Evolutionary conservation across 2,113 vertebrate genomes (phyloP).

Genomic region (Emydocephalus ijimae): DNA sequence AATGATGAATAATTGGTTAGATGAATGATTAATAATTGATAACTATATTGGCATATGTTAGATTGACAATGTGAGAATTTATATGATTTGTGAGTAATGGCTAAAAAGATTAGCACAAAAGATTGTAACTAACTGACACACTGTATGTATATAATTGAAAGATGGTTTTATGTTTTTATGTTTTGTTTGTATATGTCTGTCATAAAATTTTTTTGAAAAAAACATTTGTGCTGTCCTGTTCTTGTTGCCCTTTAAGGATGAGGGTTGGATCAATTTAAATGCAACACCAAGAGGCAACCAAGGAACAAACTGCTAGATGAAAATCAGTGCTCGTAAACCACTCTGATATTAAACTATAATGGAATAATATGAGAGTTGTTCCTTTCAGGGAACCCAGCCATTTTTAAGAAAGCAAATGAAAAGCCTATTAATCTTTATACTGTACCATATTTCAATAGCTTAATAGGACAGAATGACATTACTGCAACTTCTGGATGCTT

Average conservation of each 20-base stretch:
- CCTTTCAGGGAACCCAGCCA: background rate
- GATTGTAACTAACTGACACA: no score
- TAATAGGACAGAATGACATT: background rate
- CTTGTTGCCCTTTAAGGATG: background rate
- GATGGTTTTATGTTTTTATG: no score
- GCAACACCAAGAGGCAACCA: background rate
- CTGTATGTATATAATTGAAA: no score
- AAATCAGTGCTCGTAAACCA: background rate
- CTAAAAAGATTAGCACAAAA: no score
- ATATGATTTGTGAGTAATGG: no score
- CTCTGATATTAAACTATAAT: background rate
- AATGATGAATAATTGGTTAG: no score
- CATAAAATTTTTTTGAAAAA: no score
- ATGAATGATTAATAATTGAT: no score
- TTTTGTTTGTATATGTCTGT: no score
- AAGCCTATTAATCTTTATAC: background rate
- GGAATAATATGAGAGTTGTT: background rate
- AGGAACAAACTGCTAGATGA: background rate
- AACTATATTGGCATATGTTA: no score
- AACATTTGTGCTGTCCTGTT: background rate
- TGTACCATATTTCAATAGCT: no score
- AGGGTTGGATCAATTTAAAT: background rate
- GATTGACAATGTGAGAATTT: no score
- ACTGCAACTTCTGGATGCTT: background rate
- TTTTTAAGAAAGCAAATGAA: background rate